phyloP scores from a whole-genome alignment of 1,140 invertebrate genomes.

The Calosoma granatense region DNA sequence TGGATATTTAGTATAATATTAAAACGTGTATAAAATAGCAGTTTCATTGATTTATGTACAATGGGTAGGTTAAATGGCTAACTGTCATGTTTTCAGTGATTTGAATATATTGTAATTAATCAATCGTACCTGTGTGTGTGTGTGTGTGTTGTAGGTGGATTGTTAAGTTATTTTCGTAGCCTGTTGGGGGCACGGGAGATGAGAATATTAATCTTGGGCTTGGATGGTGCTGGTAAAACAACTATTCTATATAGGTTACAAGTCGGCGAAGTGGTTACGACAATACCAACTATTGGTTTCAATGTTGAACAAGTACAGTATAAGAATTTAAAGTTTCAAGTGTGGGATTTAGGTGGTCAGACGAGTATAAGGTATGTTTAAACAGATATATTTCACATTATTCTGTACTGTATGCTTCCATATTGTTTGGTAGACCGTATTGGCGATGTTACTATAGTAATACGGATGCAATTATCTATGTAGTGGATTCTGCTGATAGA shows the following conservation, averaged over 20 bases:
- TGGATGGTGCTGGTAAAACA: conserved; percentile 98
- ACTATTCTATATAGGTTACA: conserved; percentile 97
- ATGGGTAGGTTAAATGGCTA: background rate
- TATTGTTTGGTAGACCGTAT: conserved; percentile 71
- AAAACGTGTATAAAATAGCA: too few relatives aligned
- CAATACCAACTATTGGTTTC: conserved; percentile 97
- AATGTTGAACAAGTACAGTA: conserved; percentile 96
- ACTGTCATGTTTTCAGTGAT: background rate
- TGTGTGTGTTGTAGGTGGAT: conserved; percentile 60
- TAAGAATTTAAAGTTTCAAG: conserved; percentile 94
- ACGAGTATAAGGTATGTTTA: conserved; percentile 63
- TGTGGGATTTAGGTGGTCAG: conserved; percentile 98
- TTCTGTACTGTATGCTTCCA: too few relatives aligned
- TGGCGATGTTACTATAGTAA: conserved; percentile 99
- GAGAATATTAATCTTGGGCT: conserved; percentile 93
- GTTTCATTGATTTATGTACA: background rate
- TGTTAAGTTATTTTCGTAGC: conserved; percentile 91
- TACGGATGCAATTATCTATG: conserved; percentile 99
- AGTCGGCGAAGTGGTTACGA: conserved; percentile 99
- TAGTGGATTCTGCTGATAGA: conserved; percentile 96
- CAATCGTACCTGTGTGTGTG: too few relatives aligned
- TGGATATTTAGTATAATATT: too few relatives aligned
- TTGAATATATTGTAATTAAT: background rate
- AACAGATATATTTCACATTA: conserved; percentile 4
- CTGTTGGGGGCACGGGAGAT: conserved; percentile 91